Base-by-base conservation (phyloP, 2,888 invertebrate genomes). In the Acronicta aceris region DNA sequence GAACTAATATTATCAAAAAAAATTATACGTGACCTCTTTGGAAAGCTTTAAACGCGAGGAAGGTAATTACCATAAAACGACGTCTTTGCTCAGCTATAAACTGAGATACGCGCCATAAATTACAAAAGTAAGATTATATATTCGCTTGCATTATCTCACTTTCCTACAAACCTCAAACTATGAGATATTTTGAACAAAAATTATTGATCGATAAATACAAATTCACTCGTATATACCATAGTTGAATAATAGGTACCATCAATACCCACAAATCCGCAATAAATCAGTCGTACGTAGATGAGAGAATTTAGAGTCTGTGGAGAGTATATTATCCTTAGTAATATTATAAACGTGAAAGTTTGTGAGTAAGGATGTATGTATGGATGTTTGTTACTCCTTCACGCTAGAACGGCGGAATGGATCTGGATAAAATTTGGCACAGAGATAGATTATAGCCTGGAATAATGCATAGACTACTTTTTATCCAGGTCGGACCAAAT, bases 51-150 rank as follows among this genome's bases (percentile, higher is more conserved):
- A 75, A 65, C 63, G 50, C 48, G 72, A 59, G 61, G 59, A 61
- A 72, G 25, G 74, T 74, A 74, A 71, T 74, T 75, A 74, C 68
- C 74, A 74, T 74, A 75, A 71, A 75, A 50, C 69, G 61, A 61
- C 61, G 69, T 74, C 65, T 74, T 71, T 69, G 65, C 62, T 59
- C 57, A 61, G 72, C 75, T 64, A 71, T 74, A 71, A 75, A 71
- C 72, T 65, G 63, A 50, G 65, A 59, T 74, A 75, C 52, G 57
- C 38, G 61, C 47, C 43, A 63, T 74, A 75, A 69, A 75, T 74
- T 72, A 75, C 57, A 52, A 51, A 65, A 65, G 69, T 59, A 65
- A 64, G 60, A 65, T 60, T 58, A 65, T 71, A 70, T 71, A 65
- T 71, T 65, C 48, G 38, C 68, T 56, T 59, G 61, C 55, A 63